phyloP scores from a whole-genome alignment of 2,797 vertebrate species.

The Artibeus jamaicensis region DNA sequence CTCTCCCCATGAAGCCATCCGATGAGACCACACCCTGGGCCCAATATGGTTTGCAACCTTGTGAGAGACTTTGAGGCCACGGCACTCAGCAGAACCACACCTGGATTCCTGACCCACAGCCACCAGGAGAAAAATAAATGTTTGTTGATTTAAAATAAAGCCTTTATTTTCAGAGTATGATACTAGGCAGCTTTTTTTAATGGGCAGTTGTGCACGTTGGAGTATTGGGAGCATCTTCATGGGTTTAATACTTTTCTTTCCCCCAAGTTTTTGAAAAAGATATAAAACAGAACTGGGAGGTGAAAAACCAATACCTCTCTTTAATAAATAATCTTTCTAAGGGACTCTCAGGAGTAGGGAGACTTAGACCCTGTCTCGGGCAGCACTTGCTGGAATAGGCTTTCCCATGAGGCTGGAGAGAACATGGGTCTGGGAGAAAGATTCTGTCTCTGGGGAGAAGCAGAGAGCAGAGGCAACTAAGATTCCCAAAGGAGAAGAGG shows the following conservation, averaged over 20 bases:
- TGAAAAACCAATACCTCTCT: not conserved
- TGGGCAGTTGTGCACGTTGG: not conserved
- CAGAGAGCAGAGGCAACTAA: not conserved
- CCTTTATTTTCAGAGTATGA: not conserved
- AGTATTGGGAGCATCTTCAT: not conserved
- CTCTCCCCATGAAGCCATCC: not conserved
- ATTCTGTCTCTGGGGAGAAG: not conserved
- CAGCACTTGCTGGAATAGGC: not conserved
- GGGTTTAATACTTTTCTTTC: not conserved
- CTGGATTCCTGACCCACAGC: not conserved
- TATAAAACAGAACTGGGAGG: not conserved
- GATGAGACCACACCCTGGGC: not conserved
- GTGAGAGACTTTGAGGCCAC: fast-evolving
- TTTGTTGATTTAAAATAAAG: not conserved
- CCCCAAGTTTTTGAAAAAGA: not conserved
- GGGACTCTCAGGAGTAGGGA: not conserved
- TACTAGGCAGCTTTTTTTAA: not conserved
- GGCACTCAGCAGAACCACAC: not conserved
- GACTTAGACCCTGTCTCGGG: not conserved
- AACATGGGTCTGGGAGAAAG: not conserved
- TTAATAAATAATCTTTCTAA: not conserved
- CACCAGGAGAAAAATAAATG: not conserved
- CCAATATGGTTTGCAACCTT: not conserved
- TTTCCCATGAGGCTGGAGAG: not conserved
- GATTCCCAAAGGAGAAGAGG: not conserved